Base-by-base conservation (phyloP, 1,140 invertebrate genomes). In the Drosophila sp. region DNA sequence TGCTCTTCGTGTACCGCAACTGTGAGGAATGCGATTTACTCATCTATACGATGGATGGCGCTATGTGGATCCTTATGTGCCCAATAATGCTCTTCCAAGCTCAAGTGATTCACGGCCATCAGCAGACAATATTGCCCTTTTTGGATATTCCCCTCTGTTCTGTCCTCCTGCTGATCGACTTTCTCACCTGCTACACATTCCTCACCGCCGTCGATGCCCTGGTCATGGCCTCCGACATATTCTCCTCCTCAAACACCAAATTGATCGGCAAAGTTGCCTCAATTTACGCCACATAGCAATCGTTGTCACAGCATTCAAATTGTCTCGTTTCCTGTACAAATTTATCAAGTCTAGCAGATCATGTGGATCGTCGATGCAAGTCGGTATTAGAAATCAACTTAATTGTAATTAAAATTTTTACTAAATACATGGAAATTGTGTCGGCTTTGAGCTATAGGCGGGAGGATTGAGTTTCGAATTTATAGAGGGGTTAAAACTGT, bases 1-100 rank as follows among this genome's bases (percentile, higher is more conserved):
- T 81, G 2, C 0, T 54, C 4, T 7, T 56, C 0, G 0, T 4
- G 0, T 14, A 25, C 1, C 0, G 2, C 0, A 0, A n/a, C 1
- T n/a, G 7, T 0, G 6, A 13, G 0, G n/a, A 53, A 2, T 7
- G 7, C 2, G 25, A 54, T 3, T 45, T 21, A 0, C 9, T 8
- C 2, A 0, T 16, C 7, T 14, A 13, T 8, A 16, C 32, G 0
- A 11, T 18, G 0, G 66, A 82, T 29, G 27, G 41, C 34, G 0
- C 27, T 0, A 6, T 82, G 8, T 72, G 59, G 71, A 1, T 58
- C 1, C 0, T 38, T 1, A 13, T 54, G 29, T 56, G 45, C 13
- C 82, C 82, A 0, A 0, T 87, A 16, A n/a, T 87, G 9, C 40
- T 82, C 2, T 73, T 70, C n/a, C 78, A 86, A 57, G 45, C 43